Conservation (phyloP, 2,113 vertebrate species). For the Kobus ellipsiprymnus region DNA sequence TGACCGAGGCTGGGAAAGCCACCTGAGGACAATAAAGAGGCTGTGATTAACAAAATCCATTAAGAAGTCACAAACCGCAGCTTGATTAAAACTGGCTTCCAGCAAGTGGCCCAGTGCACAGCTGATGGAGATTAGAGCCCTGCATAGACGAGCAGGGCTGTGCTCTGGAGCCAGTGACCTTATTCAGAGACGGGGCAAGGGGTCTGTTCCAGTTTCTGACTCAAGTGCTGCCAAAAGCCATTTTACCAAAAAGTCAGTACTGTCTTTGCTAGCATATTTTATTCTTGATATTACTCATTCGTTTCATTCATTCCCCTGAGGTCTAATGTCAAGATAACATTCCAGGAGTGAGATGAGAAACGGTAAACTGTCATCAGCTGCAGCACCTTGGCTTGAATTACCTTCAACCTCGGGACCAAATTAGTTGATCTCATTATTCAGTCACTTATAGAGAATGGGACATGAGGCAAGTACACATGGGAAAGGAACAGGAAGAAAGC, state of each 20-base stretch:
- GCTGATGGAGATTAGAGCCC: not conserved
- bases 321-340: not conserved
- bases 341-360: not conserved
- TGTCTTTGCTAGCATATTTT: not conserved
- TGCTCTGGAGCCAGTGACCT: not conserved
- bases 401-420: not conserved
- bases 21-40: not conserved
- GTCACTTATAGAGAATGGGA: not conserved
- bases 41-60: not conserved
- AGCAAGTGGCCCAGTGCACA: not conserved
- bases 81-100: not conserved
- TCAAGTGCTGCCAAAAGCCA: not conserved
- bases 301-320: not conserved
- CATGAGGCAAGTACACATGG: not conserved
- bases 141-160: accelerated
- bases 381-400: not conserved
- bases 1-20: not conserved
- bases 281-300: not conserved
- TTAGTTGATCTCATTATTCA: not conserved
- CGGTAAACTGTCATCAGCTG: not conserved
- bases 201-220: not conserved
- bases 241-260: not conserved
- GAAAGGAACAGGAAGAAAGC: not conserved
- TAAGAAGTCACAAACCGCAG: not conserved
- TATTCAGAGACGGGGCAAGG: not conserved